Base-by-base conservation (phyloP, 2,888 invertebrate genomes). In the Reticulitermes lucifugus region DNA sequence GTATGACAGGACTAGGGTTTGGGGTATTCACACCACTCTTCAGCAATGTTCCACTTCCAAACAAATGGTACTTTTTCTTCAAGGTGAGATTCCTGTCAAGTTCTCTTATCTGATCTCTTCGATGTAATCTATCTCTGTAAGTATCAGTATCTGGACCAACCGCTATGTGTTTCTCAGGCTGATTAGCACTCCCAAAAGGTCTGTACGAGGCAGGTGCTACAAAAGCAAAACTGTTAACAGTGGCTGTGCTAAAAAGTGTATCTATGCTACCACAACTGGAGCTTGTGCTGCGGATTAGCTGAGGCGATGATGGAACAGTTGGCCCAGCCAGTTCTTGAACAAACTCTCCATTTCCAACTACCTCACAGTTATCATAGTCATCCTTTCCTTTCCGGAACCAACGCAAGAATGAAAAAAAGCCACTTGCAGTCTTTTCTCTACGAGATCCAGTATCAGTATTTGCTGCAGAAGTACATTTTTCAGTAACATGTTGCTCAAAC, bases 171-270 rank as follows among this genome's bases (percentile, higher is more conserved):
- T 91, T 90, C 83, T 91, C 89, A 35, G 92, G 91, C 79, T 90
- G 89, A 55, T 89, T 88, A 41, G 91, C 90, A 55, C 89, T 88
- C 46, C 90, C 89, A 87, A 89, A 90, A 25, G 90, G 90, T 83
- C 90, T 90, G 89, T 93, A 93, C 86, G 91, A 91, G 79, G 92
- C 91, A 86, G 95, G 93, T 83, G 92, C 90, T 87, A 95, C 92
- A 90, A 94, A 96, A 29, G 95, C 94, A 89, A 96, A 96, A 89
- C 95, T 95, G 71, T 93, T 93, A 29, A 94, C 95, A 18, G 95
- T 95, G 82, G 95, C 94, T 85, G 94, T 95, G 88, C 96, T 96
- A 89, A 94, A 94, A 82, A 93, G 92, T 88, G 95, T 95, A 88
- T 94, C 93, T 87, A 95, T 91, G 89, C 95, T 95, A 87, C 92